phyloP scores from a whole-genome alignment of 2,888 invertebrate genomes.

The Thelaira solivaga region DNA sequence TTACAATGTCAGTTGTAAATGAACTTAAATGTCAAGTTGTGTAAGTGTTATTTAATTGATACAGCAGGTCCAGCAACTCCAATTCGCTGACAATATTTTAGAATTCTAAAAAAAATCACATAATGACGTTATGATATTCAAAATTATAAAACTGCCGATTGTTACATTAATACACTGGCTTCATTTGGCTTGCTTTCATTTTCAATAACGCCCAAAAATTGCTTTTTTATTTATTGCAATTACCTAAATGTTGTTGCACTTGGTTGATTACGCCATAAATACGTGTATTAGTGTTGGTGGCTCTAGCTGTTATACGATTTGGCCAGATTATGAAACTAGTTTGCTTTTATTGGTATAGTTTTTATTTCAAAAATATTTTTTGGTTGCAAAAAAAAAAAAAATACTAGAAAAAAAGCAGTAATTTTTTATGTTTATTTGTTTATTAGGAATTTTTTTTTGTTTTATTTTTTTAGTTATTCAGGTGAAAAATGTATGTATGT shows the following conservation, averaged over 20 bases:
- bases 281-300: conserved; percentile 11
- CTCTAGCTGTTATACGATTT: conserved; percentile 42
- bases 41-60: too few relatives aligned
- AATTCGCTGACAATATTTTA: too few relatives aligned
- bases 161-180: too few relatives aligned
- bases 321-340: conserved; percentile 59
- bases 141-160: too few relatives aligned
- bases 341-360: conserved; percentile 43
- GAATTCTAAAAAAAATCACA: too few relatives aligned
- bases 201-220: conserved; percentile 47
- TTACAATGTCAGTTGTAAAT: conserved; percentile 45
- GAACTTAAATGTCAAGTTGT: neutral
- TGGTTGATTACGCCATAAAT: conserved; percentile 54
- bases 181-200: conserved; percentile 31
- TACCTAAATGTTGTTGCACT: conserved; percentile 49
- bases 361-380: conserved; percentile 12
- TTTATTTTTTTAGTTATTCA: conserved; percentile 52
- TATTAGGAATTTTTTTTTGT: too few relatives aligned
- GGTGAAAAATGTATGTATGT: conserved; percentile 54
- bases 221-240: conserved; percentile 19
- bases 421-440: too few relatives aligned
- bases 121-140: too few relatives aligned
- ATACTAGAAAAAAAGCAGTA: neutral
- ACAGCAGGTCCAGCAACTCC: too few relatives aligned
- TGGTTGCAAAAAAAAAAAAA: too few relatives aligned